Percentiles rank a stretch among this genome's conserved stretches.
These are phyloP conservation scores for Drosophila siamana DNA, from an alignment of 2,888 invertebrate genomes.

Conservation along the genomic window DNA sequence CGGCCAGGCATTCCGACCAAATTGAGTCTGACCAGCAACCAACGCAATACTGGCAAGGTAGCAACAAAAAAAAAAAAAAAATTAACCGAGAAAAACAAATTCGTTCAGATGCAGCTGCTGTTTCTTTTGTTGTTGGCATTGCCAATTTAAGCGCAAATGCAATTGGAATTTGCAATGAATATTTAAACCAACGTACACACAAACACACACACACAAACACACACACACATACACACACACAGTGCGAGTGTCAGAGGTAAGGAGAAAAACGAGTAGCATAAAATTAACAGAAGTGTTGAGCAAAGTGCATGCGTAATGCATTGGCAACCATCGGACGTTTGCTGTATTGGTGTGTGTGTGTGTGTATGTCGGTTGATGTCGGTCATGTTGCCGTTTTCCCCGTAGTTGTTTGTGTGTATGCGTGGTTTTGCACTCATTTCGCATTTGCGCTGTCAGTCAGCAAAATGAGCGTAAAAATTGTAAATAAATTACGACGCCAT, in stretches of 20 bases:
- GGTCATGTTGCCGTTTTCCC: slow-evolving; percentile 41
- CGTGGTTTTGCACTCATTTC: slow-evolving; percentile 41
- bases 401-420: slow-evolving; percentile 18
- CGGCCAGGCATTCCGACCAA: slow-evolving; percentile 46
- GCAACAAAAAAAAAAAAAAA: not conserved
- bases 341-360: slow-evolving; percentile 9
- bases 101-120: slow-evolving; percentile 31
- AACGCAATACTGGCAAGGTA: slow-evolving; percentile 19
- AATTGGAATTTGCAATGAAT: slow-evolving; percentile 79
- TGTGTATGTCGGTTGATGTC: slow-evolving; percentile 36
- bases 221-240: slow-evolving; percentile 11
- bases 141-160: slow-evolving; percentile 76
- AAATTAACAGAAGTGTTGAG: slow-evolving; percentile 82
- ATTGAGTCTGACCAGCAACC: slow-evolving; percentile 54
- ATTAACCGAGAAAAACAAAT: slow-evolving; percentile 44
- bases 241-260: slow-evolving; percentile 4
- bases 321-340: slow-evolving; percentile 43
- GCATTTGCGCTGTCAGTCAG: slow-evolving; percentile 56
- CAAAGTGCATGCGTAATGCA: slow-evolving; percentile 80
- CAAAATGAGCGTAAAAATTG: slow-evolving; percentile 65
- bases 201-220: slow-evolving; percentile 7
- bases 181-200: slow-evolving; percentile 66
- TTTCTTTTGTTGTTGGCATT: slow-evolving; percentile 62
- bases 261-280: slow-evolving; percentile 48
- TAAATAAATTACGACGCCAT: slow-evolving; percentile 63